Conservation (phyloP, 2,113 vertebrate species). For the Spheniscus mendiculus region DNA sequence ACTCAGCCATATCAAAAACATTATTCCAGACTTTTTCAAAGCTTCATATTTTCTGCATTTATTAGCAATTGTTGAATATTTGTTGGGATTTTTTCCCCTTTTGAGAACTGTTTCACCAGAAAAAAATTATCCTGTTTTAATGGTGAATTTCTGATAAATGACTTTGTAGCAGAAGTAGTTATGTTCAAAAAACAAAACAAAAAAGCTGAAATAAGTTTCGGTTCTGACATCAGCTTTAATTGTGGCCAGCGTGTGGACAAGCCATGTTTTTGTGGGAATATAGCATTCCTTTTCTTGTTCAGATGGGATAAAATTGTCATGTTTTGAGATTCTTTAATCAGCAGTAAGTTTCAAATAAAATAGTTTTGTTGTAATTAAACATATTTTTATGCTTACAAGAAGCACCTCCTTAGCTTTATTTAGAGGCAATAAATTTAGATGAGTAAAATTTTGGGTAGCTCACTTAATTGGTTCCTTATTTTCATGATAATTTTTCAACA, state of each 20-base stretch:
- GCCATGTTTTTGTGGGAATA: not conserved
- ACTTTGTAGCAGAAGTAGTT: not conserved
- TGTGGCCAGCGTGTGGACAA: not conserved
- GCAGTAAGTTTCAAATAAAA: not conserved
- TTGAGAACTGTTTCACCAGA: not conserved
- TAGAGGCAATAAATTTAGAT: not conserved
- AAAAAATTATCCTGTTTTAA: not conserved
- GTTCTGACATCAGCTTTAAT: not conserved
- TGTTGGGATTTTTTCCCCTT: fast-evolving
- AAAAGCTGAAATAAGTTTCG: not conserved
- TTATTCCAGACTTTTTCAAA: not conserved
- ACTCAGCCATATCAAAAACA: not conserved
- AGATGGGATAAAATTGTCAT: not conserved
- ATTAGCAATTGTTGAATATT: not conserved
- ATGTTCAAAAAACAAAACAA: not conserved
- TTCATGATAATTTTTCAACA: not conserved
- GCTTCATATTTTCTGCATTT: not conserved
- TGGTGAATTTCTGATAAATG: not conserved
- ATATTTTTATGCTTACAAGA: not conserved
- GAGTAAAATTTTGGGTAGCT: not conserved
- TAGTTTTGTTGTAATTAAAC: not conserved
- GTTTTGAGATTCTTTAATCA: not conserved
- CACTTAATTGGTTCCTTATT: not conserved
- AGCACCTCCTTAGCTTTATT: not conserved
- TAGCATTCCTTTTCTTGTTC: not conserved